Conservation (phyloP, 2,113 vertebrate genomes). For the Ochotona curzoniae region DNA sequence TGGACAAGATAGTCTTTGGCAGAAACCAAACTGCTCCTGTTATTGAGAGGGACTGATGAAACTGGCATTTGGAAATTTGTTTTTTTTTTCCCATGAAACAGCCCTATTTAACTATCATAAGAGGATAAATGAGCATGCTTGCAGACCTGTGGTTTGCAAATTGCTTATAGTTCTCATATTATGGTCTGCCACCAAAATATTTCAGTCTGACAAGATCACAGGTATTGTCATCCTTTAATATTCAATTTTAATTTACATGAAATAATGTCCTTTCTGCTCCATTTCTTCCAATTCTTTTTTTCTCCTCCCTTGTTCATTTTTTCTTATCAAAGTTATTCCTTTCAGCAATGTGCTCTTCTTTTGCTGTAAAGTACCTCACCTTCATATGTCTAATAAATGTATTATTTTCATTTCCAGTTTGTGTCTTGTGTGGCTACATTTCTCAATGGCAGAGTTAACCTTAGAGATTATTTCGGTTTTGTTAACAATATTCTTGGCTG, state of each 20-base stretch:
- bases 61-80: slow-evolving; percentile 66
- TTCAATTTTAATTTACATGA: slow-evolving; percentile 87
- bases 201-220: slow-evolving; percentile 82
- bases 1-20: not conserved
- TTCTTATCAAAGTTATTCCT: slow-evolving; percentile 77
- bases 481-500: slow-evolving; percentile 5
- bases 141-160: slow-evolving; percentile 51
- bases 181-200: slow-evolving; percentile 74
- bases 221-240: slow-evolving; percentile 81
- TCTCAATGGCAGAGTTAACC: slow-evolving; percentile 70
- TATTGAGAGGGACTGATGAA: slow-evolving; percentile 59
- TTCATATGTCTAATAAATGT: slow-evolving; percentile 61
- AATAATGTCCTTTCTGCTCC: slow-evolving; percentile 86
- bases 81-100: slow-evolving; percentile 74
- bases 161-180: slow-evolving; percentile 79
- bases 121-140: slow-evolving; percentile 55
- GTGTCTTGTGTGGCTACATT: slow-evolving; percentile 40
- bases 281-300: slow-evolving; percentile 83
- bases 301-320: slow-evolving; percentile 80
- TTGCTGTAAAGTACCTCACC: slow-evolving; percentile 63
- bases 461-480: slow-evolving; percentile 54
- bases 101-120: slow-evolving; percentile 50
- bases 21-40: slow-evolving; percentile 5
- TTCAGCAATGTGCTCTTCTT: slow-evolving; percentile 77
- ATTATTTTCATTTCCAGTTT: slow-evolving; percentile 61